Evolutionary conservation across 2,797 vertebrate genomes (phyloP).

Genomic region (Phalanger gymnotis): DNA sequence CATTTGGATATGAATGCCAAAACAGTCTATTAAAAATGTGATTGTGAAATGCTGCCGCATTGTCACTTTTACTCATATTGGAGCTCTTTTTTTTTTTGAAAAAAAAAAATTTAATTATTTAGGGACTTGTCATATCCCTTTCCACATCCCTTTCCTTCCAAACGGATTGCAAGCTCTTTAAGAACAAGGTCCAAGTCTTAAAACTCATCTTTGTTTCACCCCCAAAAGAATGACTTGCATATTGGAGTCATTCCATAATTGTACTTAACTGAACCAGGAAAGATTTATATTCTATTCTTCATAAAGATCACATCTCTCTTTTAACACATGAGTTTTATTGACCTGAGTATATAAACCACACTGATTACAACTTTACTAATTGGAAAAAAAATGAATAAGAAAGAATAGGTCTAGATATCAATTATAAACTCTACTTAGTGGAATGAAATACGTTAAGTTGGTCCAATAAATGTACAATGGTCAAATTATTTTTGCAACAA

Average conservation of each 20-base stretch:
- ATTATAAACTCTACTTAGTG: slow-evolving; percentile 45
- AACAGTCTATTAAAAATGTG: slow-evolving; percentile 20
- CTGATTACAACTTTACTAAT: slow-evolving; percentile 47
- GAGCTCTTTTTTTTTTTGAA: background rate
- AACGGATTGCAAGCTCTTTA: background rate
- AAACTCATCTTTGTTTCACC: background rate
- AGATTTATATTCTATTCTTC: background rate
- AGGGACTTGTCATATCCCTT: background rate
- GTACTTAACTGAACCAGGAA: background rate
- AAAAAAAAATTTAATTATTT: too few species aligned
- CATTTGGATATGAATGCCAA: slow-evolving; percentile 2
- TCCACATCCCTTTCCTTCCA: background rate
- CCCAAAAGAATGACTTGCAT: background rate
- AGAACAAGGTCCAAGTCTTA: background rate
- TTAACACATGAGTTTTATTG: slow-evolving; percentile 67
- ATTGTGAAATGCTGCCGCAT: background rate
- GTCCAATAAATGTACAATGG: slow-evolving; percentile 9
- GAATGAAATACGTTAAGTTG: slow-evolving; percentile 43
- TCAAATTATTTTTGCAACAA: slow-evolving; percentile 35
- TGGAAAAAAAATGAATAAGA: slow-evolving; percentile 53
- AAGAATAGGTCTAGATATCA: slow-evolving; percentile 44
- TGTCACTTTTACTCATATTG: background rate
- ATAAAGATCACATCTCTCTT: slow-evolving; percentile 69
- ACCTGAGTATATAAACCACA: slow-evolving; percentile 33
- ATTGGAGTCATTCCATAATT: background rate